These are phyloP conservation scores for Heteractis magnifica DNA, from an alignment of 92 coral and sea anemone genomes.

Conservation along the genomic window DNA sequence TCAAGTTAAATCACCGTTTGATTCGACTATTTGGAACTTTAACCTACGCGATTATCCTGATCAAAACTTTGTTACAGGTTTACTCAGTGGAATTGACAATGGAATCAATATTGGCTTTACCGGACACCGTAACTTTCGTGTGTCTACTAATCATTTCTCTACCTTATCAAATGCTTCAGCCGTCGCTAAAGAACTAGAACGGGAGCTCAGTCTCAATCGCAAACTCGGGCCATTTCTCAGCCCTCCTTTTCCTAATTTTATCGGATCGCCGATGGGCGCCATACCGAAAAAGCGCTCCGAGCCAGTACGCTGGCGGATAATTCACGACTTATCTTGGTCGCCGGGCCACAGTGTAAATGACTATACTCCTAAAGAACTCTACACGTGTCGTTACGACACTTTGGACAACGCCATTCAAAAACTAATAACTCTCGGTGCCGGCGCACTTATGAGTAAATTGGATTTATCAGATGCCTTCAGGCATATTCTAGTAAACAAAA, in stretches of 20 bases:
- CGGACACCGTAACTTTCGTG: not conserved
- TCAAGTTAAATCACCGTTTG: conserved; percentile 20
- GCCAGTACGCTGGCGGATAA: conserved; percentile 32
- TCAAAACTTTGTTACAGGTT: conserved; percentile 5
- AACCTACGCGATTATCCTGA: conserved; percentile 12
- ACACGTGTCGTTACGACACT: conserved; percentile 31
- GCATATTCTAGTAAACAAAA: conserved; percentile 2
- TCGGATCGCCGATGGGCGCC: conserved; percentile 54
- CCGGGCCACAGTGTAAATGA: conserved; percentile 38
- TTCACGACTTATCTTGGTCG: conserved; percentile 46
- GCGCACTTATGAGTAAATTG: conserved; percentile 38
- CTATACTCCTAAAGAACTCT: conserved; percentile 25
- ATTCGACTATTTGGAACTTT: not conserved
- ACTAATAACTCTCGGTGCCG: conserved; percentile 8
- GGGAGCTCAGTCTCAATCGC: conserved; percentile 17
- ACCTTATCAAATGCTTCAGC: conserved; percentile 16
- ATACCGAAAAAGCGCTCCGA: conserved; percentile 46
- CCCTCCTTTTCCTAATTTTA: conserved; percentile 28
- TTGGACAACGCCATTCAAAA: conserved; percentile 25
- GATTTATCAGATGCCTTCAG: conserved; percentile 32
- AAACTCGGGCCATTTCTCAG: conserved; percentile 39
- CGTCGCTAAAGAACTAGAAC: conserved; percentile 29
- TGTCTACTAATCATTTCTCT: conserved; percentile 15
- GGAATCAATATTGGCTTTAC: conserved; percentile 14
- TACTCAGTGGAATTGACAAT: conserved; percentile 4